Evolutionary conservation across 2,888 invertebrate species (phyloP).

Genomic region (Harpalus rufipes): DNA sequence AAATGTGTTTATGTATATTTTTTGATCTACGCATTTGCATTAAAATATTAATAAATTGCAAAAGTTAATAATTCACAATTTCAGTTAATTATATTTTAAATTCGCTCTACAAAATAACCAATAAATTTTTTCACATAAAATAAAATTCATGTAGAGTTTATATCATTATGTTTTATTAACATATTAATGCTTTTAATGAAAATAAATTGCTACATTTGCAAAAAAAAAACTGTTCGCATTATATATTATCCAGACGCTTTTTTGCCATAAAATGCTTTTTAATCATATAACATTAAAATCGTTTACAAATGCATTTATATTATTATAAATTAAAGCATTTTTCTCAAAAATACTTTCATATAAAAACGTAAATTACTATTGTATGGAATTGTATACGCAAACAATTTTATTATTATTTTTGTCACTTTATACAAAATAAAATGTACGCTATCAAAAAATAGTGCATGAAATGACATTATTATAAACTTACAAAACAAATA

Average conservation of each 20-base stretch:
- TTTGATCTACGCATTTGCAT: slow-evolving; percentile 8
- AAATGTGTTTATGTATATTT: neutral
- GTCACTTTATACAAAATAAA: neutral
- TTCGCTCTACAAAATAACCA: slow-evolving; percentile 17
- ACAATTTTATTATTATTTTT: neutral
- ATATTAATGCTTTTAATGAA: slow-evolving; percentile 21
- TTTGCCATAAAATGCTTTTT: slow-evolving; percentile 1
- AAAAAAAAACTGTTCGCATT: slow-evolving; percentile 5
- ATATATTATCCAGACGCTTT: neutral
- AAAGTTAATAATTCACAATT: slow-evolving; percentile 33
- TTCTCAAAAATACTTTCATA: neutral
- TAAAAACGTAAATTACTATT: neutral
- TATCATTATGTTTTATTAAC: slow-evolving; percentile 33
- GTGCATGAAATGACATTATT: too few relatives aligned
- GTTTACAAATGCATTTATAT: neutral
- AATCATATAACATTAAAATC: neutral
- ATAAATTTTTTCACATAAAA: slow-evolving; percentile 25
- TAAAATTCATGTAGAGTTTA: slow-evolving; percentile 23
- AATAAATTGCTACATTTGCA: slow-evolving; percentile 8
- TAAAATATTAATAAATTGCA: slow-evolving; percentile 35
- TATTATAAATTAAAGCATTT: neutral
- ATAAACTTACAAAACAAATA: too few relatives aligned
- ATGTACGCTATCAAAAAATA: too few relatives aligned
- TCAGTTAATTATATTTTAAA: slow-evolving; percentile 41
- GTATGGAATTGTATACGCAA: neutral